Conservation (phyloP, 1,140 invertebrate species). For the Drosophila mayri region DNA sequence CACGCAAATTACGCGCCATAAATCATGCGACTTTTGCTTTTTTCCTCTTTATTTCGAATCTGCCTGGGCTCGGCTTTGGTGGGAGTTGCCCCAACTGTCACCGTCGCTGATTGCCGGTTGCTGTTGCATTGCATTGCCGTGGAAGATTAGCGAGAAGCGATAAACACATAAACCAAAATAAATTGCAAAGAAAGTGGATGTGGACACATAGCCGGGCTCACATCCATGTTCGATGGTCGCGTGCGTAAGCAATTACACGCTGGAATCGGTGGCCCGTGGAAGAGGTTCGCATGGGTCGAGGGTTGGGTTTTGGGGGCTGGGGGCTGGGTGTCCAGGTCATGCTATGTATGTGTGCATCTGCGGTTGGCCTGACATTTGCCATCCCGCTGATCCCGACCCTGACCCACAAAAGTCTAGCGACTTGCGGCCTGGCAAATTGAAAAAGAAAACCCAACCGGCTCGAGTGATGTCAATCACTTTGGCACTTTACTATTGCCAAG, state of each 20-base stretch:
- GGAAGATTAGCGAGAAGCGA: constrained; percentile 71
- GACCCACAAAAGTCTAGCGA: constrained; percentile 66
- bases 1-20: constrained; percentile 82
- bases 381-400: constrained; percentile 68
- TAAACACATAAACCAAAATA: constrained; percentile 75
- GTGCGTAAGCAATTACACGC: constrained; percentile 73
- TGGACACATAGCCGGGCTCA: constrained; percentile 31
- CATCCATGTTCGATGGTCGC: constrained; percentile 50
- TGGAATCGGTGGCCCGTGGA: constrained; percentile 2
- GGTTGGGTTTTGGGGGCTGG: constrained; percentile 13
- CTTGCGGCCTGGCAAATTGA: constrained; percentile 39
- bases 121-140: constrained; percentile 39
- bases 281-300: background rate
- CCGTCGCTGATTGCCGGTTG: constrained; percentile 67
- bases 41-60: background rate
- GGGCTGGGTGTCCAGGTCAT: constrained; percentile 29
- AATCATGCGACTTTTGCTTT: constrained; percentile 65
- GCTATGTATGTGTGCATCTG: constrained; percentile 21
- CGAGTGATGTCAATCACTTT: constrained; percentile 66
- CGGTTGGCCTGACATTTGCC: constrained; percentile 70
- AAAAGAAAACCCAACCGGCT: constrained; percentile 40
- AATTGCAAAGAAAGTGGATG: constrained; percentile 77
- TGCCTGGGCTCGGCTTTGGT: constrained; percentile 45
- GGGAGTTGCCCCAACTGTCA: constrained; percentile 77
- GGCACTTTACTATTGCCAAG: constrained; percentile 45